Percentiles rank a stretch among this genome's conserved stretches.
Conservation (phyloP, 2,113 vertebrate genomes). For the Peromyscus polionotus region DNA sequence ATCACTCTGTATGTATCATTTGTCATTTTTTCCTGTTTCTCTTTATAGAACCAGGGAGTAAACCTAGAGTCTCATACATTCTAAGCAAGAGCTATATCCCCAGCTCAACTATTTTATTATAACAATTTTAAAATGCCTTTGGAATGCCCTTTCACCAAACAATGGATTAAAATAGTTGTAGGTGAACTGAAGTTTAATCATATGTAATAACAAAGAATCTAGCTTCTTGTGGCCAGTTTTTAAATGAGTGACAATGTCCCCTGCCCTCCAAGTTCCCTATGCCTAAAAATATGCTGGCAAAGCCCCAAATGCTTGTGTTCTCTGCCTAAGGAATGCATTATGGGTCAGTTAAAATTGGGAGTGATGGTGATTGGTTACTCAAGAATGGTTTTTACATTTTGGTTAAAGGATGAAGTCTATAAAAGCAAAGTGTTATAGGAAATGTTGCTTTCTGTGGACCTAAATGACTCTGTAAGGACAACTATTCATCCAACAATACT, state of each 20-base stretch:
- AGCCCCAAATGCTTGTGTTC: neutral
- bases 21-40: neutral
- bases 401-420: neutral
- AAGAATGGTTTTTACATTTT: neutral
- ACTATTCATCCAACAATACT: neutral
- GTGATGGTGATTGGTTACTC: neutral
- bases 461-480: neutral
- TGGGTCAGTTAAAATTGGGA: neutral
- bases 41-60: neutral
- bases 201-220: neutral
- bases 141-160: neutral
- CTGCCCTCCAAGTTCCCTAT: neutral
- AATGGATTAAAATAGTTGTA: neutral
- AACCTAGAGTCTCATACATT: neutral
- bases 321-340: neutral
- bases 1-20: neutral
- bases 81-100: neutral
- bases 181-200: neutral
- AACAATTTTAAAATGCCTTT: conserved; percentile 49
- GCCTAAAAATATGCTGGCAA: neutral
- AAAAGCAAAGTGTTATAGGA: neutral
- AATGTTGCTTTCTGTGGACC: neutral
- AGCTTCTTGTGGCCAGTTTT: neutral
- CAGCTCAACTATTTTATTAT: neutral
- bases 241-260: neutral